Conservation (phyloP, 2,888 invertebrate species). For the Dorcus hopei region DNA sequence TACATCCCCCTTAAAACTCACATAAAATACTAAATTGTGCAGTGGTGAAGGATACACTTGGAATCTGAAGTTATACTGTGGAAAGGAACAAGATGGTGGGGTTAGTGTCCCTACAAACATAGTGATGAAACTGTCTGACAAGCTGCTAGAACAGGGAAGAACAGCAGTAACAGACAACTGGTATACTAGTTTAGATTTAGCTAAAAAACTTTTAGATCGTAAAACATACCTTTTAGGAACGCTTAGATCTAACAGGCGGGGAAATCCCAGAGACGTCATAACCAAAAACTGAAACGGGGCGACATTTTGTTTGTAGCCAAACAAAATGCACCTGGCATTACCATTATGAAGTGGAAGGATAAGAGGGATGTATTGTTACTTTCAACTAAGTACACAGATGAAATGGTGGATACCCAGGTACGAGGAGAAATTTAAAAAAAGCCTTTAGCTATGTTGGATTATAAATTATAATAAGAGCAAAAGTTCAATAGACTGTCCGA, state of each 20-base stretch:
- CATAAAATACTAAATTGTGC: conserved; percentile 27
- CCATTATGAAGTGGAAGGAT: conserved; percentile 30
- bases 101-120: conserved; percentile 12
- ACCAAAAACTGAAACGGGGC: conserved; percentile 13
- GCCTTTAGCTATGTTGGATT: no score
- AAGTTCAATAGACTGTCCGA: no score
- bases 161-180: conserved; percentile 22
- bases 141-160: conserved; percentile 16
- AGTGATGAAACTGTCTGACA: conserved; percentile 16
- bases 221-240: conserved; percentile 18
- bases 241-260: conserved; percentile 22
- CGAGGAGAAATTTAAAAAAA: no score
- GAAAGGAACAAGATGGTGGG: conserved; percentile 1
- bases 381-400: conserved; percentile 1
- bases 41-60: not conserved
- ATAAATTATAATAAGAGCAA: no score
- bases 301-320: no score
- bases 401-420: not conserved
- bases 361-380: conserved; percentile 22
- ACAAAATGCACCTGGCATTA: conserved; percentile 24
- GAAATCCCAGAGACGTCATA: conserved; percentile 17
- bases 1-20: conserved; percentile 33
- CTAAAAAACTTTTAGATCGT: conserved; percentile 1
- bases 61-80: not conserved
- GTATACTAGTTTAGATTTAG: conserved; percentile 19